Conservation (phyloP, 2,888 invertebrate species). For the Cynaeus angustus region DNA sequence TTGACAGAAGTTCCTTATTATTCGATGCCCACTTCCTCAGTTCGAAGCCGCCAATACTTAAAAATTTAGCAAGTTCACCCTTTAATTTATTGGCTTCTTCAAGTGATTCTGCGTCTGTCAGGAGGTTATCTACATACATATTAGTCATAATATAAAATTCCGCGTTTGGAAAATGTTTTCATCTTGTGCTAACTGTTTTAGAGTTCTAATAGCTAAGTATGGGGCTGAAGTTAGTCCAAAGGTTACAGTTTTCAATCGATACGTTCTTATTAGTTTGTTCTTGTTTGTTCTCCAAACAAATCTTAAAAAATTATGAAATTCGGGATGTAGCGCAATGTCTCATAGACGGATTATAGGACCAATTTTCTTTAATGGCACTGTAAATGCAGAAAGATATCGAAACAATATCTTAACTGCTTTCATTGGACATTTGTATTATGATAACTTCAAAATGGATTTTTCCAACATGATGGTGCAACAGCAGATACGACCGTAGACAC, state of each 20-base stretch:
- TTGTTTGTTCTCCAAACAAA: neutral
- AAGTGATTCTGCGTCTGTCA: neutral
- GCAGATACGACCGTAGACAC: too few species aligned
- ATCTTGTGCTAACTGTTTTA: neutral
- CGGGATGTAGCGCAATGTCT: neutral
- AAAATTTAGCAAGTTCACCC: neutral
- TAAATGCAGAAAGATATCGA: too few species aligned
- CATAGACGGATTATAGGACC: too few species aligned
- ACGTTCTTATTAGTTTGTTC: neutral
- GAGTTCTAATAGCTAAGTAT: neutral
- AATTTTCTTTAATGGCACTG: too few species aligned
- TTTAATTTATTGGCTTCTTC: neutral
- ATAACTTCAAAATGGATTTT: too few species aligned
- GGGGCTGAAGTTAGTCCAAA: neutral
- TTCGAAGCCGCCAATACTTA: neutral
- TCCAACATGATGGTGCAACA: too few species aligned
- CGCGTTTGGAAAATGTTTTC: neutral
- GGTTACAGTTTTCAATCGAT: neutral
- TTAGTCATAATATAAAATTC: neutral
- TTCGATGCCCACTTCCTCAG: neutral
- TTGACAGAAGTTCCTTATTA: neutral
- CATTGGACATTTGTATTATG: too few species aligned
- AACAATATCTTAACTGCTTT: too few species aligned
- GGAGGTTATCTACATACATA: neutral
- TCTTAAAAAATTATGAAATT: neutral